Conservation (phyloP, 2,888 invertebrate species). For the Endotricha flammealis region DNA sequence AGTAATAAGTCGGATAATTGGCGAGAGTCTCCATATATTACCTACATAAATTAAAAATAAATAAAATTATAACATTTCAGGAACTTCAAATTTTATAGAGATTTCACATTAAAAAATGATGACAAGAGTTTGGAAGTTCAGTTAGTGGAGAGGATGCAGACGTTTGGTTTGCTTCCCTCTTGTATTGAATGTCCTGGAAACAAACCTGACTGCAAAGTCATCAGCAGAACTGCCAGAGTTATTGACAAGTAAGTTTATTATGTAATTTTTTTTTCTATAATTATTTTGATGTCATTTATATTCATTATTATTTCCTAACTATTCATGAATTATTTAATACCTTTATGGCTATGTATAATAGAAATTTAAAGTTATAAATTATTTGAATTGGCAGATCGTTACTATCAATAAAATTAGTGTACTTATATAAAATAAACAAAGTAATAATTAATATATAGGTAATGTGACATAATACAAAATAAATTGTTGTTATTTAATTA, state of each 20-base stretch:
- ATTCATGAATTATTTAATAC: no score
- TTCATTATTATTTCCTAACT: no score
- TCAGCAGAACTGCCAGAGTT: conserved; percentile 53
- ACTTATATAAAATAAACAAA: no score
- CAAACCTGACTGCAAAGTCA: conserved; percentile 44
- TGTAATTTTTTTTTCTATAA: conserved; percentile 7
- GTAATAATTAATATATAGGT: no score
- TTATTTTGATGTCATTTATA: no score
- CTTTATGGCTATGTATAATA: no score
- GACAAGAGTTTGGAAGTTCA: conserved; percentile 45
- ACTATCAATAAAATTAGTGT: no score
- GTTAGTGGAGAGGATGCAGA: conserved; percentile 48
- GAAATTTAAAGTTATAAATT: background rate
- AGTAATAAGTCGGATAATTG: background rate
- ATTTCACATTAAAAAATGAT: conserved; percentile 36
- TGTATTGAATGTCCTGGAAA: conserved; percentile 40
- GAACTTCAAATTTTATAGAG: conserved; percentile 48
- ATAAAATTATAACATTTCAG: conserved; percentile 29
- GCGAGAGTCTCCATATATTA: no score
- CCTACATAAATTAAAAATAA: background rate
- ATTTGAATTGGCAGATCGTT: no score
- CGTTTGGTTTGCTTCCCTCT: conserved; percentile 46
- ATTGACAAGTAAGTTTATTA: conserved; percentile 48
- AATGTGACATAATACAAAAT: no score
- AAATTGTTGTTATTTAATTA: no score